Percentiles rank a stretch among this genome's conserved stretches.
Evolutionary conservation across 2,888 invertebrate genomes (phyloP).

Genomic region (Drosophila yooni): DNA sequence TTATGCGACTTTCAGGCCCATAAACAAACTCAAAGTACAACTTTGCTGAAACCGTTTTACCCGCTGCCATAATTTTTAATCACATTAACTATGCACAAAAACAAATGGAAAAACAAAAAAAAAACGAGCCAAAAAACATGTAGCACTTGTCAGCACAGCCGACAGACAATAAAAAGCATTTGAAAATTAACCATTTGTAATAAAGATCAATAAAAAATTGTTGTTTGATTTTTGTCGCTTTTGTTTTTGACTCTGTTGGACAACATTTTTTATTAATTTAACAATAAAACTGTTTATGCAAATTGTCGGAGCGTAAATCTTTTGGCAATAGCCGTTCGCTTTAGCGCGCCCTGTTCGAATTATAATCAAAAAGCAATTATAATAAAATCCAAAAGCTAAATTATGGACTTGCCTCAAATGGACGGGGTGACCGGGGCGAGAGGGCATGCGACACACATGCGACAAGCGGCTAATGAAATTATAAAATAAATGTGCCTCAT

Average conservation of each 20-base stretch:
- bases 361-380: constrained; percentile 78
- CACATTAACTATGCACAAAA: constrained; percentile 67
- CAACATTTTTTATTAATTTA: constrained; percentile 73
- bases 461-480: constrained; percentile 77
- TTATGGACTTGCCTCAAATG: constrained; percentile 42
- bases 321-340: constrained; percentile 49
- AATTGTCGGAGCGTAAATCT: constrained; percentile 62
- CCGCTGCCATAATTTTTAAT: constrained; percentile 74
- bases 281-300: constrained; percentile 81
- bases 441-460: constrained; percentile 9
- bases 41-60: constrained; percentile 40
- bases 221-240: constrained; percentile 33
- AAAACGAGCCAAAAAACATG: constrained; percentile 78
- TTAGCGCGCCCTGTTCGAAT: constrained; percentile 56
- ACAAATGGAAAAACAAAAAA: constrained; percentile 8
- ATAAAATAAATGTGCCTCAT: constrained; percentile 80
- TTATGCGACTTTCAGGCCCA: constrained; percentile 18
- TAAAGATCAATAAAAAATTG: constrained; percentile 74
- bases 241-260: constrained; percentile 42
- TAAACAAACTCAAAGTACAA: constrained; percentile 32
- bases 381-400: constrained; percentile 58
- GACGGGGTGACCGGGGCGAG: background rate
- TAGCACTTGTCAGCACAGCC: constrained; percentile 77
- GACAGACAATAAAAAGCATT: constrained; percentile 72
- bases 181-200: constrained; percentile 58